A percentile compares a stretch with the other conserved stretches of the same genome.
phyloP scores from a whole-genome alignment of 1,140 invertebrate species.

The Steinernema khuongi region DNA sequence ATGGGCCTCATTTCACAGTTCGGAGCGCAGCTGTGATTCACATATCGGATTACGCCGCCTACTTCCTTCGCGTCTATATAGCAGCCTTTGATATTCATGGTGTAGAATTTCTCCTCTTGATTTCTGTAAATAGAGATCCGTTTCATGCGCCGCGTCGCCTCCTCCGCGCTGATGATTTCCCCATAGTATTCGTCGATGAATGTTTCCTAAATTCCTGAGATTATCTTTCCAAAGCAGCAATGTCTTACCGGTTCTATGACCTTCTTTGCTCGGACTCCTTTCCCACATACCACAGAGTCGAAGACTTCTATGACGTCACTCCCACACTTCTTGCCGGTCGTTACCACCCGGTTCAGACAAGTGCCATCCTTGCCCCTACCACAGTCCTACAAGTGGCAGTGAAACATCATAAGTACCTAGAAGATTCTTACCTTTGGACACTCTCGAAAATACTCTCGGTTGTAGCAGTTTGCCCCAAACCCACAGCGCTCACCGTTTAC shows the following conservation, averaged over 20 bases:
- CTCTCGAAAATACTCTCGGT: no score
- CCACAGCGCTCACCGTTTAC: no score
- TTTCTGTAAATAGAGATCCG: neutral
- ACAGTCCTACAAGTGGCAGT: no score
- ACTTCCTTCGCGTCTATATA: constrained; percentile 1
- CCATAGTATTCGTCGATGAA: constrained; percentile 25
- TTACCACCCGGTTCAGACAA: neutral
- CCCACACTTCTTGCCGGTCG: neutral
- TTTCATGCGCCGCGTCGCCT: neutral
- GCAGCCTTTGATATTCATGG: neutral
- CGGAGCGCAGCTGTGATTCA: constrained; percentile 19
- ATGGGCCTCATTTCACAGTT: constrained; percentile 1
- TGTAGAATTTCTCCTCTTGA: neutral
- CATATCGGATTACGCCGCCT: neutral
- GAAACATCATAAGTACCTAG: no score
- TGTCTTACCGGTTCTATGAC: neutral
- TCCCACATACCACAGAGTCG: neutral
- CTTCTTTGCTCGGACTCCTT: neutral
- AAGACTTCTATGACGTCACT: neutral
- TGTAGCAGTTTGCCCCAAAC: no score
- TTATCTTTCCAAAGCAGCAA: neutral
- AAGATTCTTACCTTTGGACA: no score
- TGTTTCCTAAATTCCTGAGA: neutral
- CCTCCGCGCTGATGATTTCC: constrained; percentile 11
- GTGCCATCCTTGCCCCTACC: no score